These are phyloP conservation scores for Paramisgurnus dabryanus DNA, from an alignment of 2,113 vertebrate species.

Conservation along the genomic window DNA sequence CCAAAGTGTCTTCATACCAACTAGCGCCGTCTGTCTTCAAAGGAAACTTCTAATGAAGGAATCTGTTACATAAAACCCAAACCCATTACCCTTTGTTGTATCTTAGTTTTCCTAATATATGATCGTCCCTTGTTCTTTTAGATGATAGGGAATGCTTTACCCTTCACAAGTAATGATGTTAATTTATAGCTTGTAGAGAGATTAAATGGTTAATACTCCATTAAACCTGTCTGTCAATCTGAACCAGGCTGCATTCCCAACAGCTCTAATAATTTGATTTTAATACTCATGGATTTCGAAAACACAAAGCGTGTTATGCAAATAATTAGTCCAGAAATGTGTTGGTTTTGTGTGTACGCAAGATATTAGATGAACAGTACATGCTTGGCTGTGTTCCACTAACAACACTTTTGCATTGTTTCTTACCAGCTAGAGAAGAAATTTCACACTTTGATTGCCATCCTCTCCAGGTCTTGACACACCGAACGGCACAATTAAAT, in stretches of 20 bases:
- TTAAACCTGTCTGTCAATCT: conserved; percentile 36
- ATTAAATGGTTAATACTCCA: conserved; percentile 36
- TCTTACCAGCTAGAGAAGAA: conserved; percentile 9
- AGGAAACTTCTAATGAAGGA: conserved; percentile 68
- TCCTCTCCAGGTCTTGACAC: neutral
- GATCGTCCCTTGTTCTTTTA: conserved; percentile 47
- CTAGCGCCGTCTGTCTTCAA: conserved; percentile 60
- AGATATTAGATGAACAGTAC: conserved; percentile 35
- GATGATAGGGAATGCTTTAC: conserved; percentile 36
- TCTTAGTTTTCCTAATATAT: conserved; percentile 49
- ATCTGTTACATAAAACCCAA: conserved; percentile 63
- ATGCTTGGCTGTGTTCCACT: conserved; percentile 7
- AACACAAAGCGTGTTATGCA: conserved; percentile 24
- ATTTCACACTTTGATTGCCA: conserved; percentile 36
- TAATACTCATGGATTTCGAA: conserved; percentile 33
- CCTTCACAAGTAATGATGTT: conserved; percentile 43
- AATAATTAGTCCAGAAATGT: conserved; percentile 36
- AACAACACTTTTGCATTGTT: conserved; percentile 23
- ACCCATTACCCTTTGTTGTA: conserved; percentile 58
- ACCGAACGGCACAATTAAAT: conserved; percentile 47
- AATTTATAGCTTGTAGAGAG: conserved; percentile 35
- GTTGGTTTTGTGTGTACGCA: conserved; percentile 18
- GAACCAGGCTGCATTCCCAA: conserved; percentile 13
- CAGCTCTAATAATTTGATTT: conserved; percentile 37
- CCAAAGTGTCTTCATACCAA: conserved; percentile 56